Percentiles rank a stretch among this genome's conserved stretches.
Evolutionary conservation across 2,113 vertebrate species (phyloP).

Genomic region (Balaenoptera acutorostrata): DNA sequence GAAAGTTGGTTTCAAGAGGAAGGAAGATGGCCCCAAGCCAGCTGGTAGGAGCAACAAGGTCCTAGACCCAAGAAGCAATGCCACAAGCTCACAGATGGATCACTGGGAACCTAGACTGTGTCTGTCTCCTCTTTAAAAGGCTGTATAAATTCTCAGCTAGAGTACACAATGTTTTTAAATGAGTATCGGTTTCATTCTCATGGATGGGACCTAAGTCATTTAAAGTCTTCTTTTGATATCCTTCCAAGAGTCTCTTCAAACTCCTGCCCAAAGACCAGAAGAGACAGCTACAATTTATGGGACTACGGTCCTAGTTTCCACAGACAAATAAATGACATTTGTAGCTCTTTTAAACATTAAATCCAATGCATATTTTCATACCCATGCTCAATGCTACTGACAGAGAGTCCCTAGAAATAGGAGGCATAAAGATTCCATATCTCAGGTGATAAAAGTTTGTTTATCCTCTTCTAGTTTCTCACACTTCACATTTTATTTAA

Average conservation of each 20-base stretch:
- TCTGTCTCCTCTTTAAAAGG: background rate
- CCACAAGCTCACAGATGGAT: background rate
- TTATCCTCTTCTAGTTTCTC: background rate
- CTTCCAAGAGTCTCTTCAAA: background rate
- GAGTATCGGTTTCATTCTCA: background rate
- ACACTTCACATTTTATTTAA: background rate
- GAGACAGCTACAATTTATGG: background rate
- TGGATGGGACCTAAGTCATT: background rate
- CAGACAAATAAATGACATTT: background rate
- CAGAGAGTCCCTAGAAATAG: background rate
- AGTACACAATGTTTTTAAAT: background rate
- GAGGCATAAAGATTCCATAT: background rate
- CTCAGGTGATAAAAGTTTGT: background rate
- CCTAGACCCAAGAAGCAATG: background rate
- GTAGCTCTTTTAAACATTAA: background rate
- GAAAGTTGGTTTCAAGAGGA: background rate
- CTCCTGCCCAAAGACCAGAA: background rate
- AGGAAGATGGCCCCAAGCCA: background rate
- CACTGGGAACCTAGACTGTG: background rate
- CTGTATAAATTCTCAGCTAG: background rate
- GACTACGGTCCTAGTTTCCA: background rate
- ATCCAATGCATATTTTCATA: background rate
- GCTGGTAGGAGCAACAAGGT: background rate
- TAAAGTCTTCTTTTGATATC: background rate
- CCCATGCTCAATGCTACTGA: background rate